These are phyloP conservation scores for Pituophis catenifer DNA, from an alignment of 2,113 vertebrate genomes.

Conservation along the genomic window DNA sequence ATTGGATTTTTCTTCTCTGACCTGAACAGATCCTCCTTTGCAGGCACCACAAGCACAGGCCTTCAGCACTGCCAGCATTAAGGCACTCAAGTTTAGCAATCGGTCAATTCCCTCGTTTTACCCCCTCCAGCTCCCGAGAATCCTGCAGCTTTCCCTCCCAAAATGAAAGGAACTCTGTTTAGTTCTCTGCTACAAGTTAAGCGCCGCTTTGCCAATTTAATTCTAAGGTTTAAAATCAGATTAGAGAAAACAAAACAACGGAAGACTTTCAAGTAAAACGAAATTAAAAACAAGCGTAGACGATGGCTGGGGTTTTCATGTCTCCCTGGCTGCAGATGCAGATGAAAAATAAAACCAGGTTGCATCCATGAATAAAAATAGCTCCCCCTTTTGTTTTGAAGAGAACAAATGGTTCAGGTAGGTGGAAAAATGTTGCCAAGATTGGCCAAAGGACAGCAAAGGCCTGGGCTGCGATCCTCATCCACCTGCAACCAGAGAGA, in stretches of 20 bases:
- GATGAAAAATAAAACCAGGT: neutral
- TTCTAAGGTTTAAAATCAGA: neutral
- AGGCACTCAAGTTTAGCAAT: constrained; percentile 11
- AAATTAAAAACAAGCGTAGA: neutral
- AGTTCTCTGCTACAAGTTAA: neutral
- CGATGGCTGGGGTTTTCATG: neutral
- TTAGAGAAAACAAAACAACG: neutral
- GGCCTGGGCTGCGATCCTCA: neutral
- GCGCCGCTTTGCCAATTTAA: neutral
- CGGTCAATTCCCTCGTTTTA: neutral
- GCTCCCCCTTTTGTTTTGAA: neutral
- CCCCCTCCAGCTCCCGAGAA: too few relatives aligned
- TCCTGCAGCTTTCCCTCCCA: too few relatives aligned
- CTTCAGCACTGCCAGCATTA: neutral
- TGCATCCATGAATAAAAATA: neutral
- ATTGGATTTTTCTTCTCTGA: neutral
- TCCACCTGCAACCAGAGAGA: neutral
- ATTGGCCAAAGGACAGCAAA: neutral
- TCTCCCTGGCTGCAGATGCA: neutral
- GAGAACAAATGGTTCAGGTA: neutral
- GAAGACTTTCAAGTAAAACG: neutral
- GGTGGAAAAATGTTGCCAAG: neutral
- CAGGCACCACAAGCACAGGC: neutral
- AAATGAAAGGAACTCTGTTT: neutral
- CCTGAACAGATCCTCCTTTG: neutral